Percentiles rank a stretch among this genome's conserved stretches.
Conservation (phyloP, 2,888 invertebrate genomes). For the Heliconius hortense region DNA sequence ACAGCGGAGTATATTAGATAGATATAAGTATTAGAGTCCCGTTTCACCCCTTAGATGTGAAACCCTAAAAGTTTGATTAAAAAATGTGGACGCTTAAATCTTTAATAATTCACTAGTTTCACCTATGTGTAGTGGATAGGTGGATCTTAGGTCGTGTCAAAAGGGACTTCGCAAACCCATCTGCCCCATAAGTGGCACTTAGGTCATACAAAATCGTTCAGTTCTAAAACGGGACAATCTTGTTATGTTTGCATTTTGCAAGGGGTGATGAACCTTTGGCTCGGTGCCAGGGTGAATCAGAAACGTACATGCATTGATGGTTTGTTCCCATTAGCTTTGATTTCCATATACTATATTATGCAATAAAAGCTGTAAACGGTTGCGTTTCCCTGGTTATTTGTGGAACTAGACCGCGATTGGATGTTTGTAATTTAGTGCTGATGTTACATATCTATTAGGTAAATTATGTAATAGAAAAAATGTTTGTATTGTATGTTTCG, state of each 20-base stretch:
- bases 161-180: constrained; percentile 17
- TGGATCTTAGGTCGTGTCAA: constrained; percentile 10
- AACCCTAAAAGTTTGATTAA: too few species aligned
- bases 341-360: constrained; percentile 39
- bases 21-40: too few species aligned
- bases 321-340: constrained; percentile 29
- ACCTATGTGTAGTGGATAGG: too few species aligned
- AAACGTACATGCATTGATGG: constrained; percentile 24
- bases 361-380: constrained; percentile 20
- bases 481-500: too few species aligned
- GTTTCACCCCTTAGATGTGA: too few species aligned
- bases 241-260: constrained; percentile 37
- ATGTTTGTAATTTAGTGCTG: neutral
- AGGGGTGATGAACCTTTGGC: constrained; percentile 55
- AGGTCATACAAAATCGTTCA: constrained; percentile 53
- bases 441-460: neutral
- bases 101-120: too few species aligned
- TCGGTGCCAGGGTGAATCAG: constrained; percentile 55
- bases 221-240: constrained; percentile 66
- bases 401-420: neutral
- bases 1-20: too few species aligned
- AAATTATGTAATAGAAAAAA: too few species aligned
- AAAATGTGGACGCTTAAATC: too few species aligned
- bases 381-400: neutral
- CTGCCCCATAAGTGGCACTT: constrained; percentile 44